Evolutionary conservation across 23 tunicate genomes (phyloP), one percentile per base, ranked within the genome.

Genomic region (Halocynthia aurantium): DNA sequence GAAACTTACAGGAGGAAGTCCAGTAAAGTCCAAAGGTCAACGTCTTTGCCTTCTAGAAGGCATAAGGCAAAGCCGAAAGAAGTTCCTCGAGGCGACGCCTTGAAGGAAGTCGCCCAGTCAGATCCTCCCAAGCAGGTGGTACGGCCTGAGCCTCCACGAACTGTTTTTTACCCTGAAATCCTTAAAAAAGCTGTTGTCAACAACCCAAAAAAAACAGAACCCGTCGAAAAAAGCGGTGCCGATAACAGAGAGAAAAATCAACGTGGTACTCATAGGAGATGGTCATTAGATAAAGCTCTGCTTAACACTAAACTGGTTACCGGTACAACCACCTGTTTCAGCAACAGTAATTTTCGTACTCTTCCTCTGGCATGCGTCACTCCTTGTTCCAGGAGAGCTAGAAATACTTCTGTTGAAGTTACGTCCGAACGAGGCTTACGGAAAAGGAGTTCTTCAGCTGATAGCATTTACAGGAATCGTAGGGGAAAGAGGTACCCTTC

Each of bases 221-320:
- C 9, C 4, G 44, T 31, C 44, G 44, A 31, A 31, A 31, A 31
- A 31, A 31, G 44, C 44, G 4, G 1, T 1, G 44, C 44, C 44
- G 44, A 31, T 0, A 31, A 31, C 44, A 1, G 4, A 31, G 44
- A 31, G 4, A 31, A 31, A 31, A 31, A 31, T 31, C 44, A 31
- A 31, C 44, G 1, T 31, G 44, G 44, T 31, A 31, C 44, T 31
- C 44, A 4, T 51, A 13, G 78, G 15, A 40, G 78, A 11, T 74
- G 78, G 78, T 74, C 78, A 19, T 22, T 74, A 8, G 78, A 54
- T 56, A 74, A 74, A 54, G 78, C 55, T 8, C 78, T 74, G 63
- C 62, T 54, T 18, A 56, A 56, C 21, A 12, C 56, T 11, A 53
- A 54, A 18, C 78, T 64, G 8, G 78, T 74, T 8, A 74, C 78